Conservation (phyloP, 2,113 vertebrate species). For the Anoura caudifer region DNA sequence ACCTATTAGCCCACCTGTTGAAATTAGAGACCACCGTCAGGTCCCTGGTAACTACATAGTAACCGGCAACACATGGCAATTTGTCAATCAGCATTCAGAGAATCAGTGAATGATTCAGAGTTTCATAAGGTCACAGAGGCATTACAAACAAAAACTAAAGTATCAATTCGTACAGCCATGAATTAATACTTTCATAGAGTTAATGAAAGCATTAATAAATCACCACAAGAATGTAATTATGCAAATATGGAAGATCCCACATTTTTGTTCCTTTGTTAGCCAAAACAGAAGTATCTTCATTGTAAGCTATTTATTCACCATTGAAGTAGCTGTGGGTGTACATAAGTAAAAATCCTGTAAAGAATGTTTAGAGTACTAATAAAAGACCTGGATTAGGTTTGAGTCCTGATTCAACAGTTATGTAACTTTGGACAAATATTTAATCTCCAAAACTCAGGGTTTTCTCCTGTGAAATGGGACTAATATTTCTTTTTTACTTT, state of each 20-base stretch:
- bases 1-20: background rate
- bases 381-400: background rate
- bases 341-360: background rate
- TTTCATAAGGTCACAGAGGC: background rate
- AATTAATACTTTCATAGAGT: background rate
- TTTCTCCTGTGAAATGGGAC: background rate
- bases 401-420: background rate
- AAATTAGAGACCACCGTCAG: background rate
- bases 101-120: background rate
- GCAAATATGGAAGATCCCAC: background rate
- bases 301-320: background rate
- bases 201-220: background rate
- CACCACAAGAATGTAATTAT: background rate
- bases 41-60: background rate
- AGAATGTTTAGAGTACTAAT: background rate
- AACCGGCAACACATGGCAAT: background rate
- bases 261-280: constrained; percentile 22
- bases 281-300: background rate
- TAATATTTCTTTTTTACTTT: background rate
- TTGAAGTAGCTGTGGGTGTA: background rate
- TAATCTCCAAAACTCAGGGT: background rate
- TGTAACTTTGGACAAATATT: background rate
- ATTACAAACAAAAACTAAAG: background rate
- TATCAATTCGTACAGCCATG: background rate
- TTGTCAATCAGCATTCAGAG: background rate